Base-by-base conservation (phyloP, 2,113 vertebrate species). In the Anarhynchus alexandrinus region DNA sequence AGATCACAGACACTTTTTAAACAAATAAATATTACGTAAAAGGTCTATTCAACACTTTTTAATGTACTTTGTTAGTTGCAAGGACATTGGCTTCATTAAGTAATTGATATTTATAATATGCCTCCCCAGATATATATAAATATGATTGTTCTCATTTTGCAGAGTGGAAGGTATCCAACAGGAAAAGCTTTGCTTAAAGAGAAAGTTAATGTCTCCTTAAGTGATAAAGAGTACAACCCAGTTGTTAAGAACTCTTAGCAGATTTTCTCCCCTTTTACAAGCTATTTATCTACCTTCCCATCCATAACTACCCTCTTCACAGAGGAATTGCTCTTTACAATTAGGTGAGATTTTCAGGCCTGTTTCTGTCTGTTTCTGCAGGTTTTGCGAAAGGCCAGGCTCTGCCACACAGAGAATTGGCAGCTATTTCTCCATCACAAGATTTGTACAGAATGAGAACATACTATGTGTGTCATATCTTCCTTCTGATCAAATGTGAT, bases 391-490 rank as follows among this genome's bases (percentile, higher is more conserved):
- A 47, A 52, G 17, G 6, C 25, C 38, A 51, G 71, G 25, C 21
- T 66, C 10, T 69, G 43, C 9, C 27, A 74, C 10, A 23, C 0
- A 1, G 5, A 52, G 36, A 69, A 54, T 12, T 2, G 1, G 15
- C 27, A 77, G 36, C 36, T 80, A 2, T 65, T 85, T 72, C 52
- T 81, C 43, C 36, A 52, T 1, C 5, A 1, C 17, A 52, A 52
- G 29, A 34, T 49, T 65, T 58, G 27, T 22, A 84, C 59, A 83
- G 67, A 70, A 54, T 26, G 25, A 73, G 45, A 91, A 62, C 45
- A 49, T 62, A 22, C 3, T 34, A 10, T 1, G 0, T 43, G 23
- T 83, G 40, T 49, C 36, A 16, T 12, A 32, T 43, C 17, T 45
- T 80, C 30, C 27, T 59, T 54, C 67, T 73, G 49, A 77, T 34